Base-by-base conservation (phyloP, 2,888 invertebrate species). In the Drosophila prostipennis region DNA sequence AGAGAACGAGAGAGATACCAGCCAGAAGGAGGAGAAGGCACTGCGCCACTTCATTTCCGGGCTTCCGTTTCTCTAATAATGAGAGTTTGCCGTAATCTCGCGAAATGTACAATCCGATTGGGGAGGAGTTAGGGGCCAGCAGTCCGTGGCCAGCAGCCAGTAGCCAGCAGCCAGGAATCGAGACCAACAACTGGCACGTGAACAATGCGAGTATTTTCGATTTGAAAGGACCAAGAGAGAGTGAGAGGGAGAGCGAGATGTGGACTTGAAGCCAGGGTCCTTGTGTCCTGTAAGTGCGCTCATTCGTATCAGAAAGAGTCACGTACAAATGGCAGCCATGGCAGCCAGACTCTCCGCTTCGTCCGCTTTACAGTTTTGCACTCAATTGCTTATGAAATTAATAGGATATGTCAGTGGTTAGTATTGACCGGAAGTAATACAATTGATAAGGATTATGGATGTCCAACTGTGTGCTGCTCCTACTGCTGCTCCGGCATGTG, bases 361-460 rank as follows among this genome's bases (percentile, higher is more conserved):
- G 34, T 59, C 72, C 74, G 84, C 87, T 85, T 85, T 84, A 84
- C 84, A 84, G 84, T 87, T 84, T 87, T 85, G 87, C 84, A 87
- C 81, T 87, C 85, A 86, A 86, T 86, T 87, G 85, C 85, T 86
- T 87, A 86, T 86, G 87, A 86, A 85, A 87, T 87, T 86, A 86
- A 86, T 86, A 85, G 87, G 85, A 86, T 86, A 78, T 86, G 85
- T 87, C 85, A 85, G 87, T 86, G 87, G 85, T 81, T 86, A 78
- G 85, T 87, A 86, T 86, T 86, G 85, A 86, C 85, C 85, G 85
- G 85, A 86, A 86, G 86, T 87, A 86, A 86, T 86, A 87, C 85
- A 85, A 87, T 87, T 87, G 87, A 87, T 86, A 86, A 86, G 85
- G 86, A 87, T 87, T 87, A 83, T 83, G 57, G 86, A 79, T 69